Percentiles rank a stretch among this genome's conserved stretches.
Evolutionary conservation across 2,113 vertebrate species (phyloP).

Genomic region (Tricholaema leucomelas): DNA sequence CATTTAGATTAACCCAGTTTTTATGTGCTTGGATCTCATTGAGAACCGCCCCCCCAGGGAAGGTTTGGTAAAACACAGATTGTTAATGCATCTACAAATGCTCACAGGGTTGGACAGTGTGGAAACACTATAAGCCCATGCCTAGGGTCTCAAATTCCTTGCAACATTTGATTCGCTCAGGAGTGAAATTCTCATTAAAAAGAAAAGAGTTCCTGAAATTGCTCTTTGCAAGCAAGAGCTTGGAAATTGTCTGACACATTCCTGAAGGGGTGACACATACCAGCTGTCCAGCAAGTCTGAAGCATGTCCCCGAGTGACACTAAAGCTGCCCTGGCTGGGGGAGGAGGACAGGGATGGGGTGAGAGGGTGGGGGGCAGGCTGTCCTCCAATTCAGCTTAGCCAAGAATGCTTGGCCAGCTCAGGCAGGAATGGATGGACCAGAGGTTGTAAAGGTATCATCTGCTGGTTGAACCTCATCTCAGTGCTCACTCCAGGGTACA

Average conservation of each 20-base stretch:
- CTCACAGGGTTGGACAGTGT: background rate
- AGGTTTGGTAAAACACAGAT: background rate
- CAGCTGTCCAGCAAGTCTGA: background rate
- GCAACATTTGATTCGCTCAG: background rate
- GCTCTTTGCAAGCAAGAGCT: background rate
- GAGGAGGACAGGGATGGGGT: no score
- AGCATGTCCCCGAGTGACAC: background rate
- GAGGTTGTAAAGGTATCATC: background rate
- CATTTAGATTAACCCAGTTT: background rate
- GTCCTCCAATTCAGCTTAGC: background rate
- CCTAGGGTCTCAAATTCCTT: background rate
- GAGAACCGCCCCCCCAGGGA: background rate
- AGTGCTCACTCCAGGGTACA: background rate
- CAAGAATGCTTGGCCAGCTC: background rate
- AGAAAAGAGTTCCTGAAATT: background rate
- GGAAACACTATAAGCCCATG: background rate
- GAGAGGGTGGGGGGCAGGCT: no score
- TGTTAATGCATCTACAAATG: background rate
- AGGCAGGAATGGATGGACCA: rapidly evolving
- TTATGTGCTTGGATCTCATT: background rate
- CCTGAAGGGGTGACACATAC: background rate
- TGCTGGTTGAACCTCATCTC: background rate
- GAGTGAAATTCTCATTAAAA: slow-evolving; percentile 14
- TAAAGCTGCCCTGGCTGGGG: background rate
- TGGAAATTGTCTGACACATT: background rate